phyloP scores from a whole-genome alignment of 2,888 invertebrate genomes.

The Campoplex capitator region DNA sequence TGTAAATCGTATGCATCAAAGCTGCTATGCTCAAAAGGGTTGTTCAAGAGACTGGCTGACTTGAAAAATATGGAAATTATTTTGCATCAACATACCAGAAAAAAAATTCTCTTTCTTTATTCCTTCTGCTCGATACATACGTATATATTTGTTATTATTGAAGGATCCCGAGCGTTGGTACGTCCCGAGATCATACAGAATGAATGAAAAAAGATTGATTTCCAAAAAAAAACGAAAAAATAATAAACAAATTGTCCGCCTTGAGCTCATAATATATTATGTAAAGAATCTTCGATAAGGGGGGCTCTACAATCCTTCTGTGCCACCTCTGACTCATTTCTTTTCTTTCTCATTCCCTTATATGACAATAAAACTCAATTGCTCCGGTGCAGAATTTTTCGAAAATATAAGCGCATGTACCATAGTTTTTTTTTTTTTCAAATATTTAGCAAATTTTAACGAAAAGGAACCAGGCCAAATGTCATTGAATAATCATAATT shows the following conservation, averaged over 20 bases:
- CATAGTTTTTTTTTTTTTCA: too few species aligned
- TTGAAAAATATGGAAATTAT: slow-evolving; percentile 36
- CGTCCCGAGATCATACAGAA: neutral
- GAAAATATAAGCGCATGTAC: neutral
- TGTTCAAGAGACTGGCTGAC: slow-evolving; percentile 38
- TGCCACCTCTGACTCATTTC: neutral
- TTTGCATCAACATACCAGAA: neutral
- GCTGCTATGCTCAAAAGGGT: slow-evolving; percentile 29
- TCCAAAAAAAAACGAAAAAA: neutral
- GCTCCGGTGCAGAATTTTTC: neutral
- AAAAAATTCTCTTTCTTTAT: slow-evolving; percentile 1
- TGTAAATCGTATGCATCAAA: slow-evolving; percentile 60
- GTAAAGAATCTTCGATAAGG: slow-evolving; percentile 46
- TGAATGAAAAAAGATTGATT: neutral
- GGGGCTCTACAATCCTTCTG: slow-evolving; percentile 10
- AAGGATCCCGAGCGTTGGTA: slow-evolving; percentile 2
- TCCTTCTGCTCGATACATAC: neutral
- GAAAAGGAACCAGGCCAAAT: too few species aligned
- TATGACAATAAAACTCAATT: neutral
- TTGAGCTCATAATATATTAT: slow-evolving; percentile 22
- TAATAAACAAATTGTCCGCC: slow-evolving; percentile 6
- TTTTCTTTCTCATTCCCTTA: neutral
- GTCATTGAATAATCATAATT: neutral
- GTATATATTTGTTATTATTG: neutral
- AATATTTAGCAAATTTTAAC: neutral